phyloP scores from a whole-genome alignment of 2,888 invertebrate genomes.

The Diarsia dahlii region DNA sequence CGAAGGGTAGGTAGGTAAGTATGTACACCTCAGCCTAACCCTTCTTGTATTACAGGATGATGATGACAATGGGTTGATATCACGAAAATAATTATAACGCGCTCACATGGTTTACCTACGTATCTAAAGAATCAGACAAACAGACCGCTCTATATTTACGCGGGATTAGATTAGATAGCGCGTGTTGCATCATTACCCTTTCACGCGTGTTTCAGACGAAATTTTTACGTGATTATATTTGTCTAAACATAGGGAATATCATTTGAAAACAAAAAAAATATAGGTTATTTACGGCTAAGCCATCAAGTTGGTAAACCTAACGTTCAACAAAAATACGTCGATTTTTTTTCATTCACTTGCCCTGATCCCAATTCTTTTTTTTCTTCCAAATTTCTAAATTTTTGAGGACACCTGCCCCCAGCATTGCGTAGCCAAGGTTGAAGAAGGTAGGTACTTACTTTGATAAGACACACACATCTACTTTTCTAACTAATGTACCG shows the following conservation, averaged over 20 bases:
- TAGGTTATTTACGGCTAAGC: neutral
- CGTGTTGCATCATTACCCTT: slow-evolving; percentile 42
- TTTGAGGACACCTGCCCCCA: no score
- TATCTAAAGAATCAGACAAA: slow-evolving; percentile 58
- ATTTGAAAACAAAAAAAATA: neutral
- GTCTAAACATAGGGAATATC: neutral
- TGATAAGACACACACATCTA: neutral
- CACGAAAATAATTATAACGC: slow-evolving; percentile 30
- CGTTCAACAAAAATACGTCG: no score
- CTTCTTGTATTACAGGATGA: neutral
- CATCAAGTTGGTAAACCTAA: no score
- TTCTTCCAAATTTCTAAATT: no score
- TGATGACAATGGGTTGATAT: slow-evolving; percentile 7
- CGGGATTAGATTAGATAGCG: slow-evolving; percentile 67
- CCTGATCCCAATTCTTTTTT: no score
- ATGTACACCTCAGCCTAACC: neutral
- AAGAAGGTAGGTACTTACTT: no score
- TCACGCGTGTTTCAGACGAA: slow-evolving; percentile 34
- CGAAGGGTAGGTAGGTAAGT: no score
- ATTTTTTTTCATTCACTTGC: no score
- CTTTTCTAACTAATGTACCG: neutral
- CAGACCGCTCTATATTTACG: slow-evolving; percentile 56
- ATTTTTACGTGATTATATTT: slow-evolving; percentile 4
- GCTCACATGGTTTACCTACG: slow-evolving; percentile 27
- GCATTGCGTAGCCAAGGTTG: no score